A percentile compares a stretch with the other conserved stretches of the same genome.
These are phyloP conservation scores for Bambusicola thoracicus DNA, from an alignment of 2,113 vertebrate species.

Conservation along the genomic window DNA sequence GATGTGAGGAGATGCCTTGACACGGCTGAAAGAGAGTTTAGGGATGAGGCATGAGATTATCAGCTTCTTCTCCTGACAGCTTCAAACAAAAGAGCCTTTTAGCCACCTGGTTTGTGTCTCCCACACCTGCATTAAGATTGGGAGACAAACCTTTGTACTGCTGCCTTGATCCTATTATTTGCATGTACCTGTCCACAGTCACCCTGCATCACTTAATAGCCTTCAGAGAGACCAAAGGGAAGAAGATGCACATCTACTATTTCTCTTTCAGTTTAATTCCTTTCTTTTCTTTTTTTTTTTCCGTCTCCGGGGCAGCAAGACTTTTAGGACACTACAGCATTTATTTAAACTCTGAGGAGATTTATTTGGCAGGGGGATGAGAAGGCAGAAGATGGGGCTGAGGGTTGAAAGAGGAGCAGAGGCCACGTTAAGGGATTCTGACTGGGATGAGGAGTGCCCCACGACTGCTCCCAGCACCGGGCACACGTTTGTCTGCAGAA, in stretches of 20 bases:
- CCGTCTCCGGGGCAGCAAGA: not conserved
- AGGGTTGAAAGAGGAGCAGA: not conserved
- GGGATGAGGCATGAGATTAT: slow-evolving; percentile 88
- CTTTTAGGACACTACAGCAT: not conserved
- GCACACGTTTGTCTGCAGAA: not conserved
- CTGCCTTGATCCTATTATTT: slow-evolving; percentile 80
- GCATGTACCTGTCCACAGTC: slow-evolving; percentile 79
- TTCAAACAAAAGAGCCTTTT: slow-evolving; percentile 93
- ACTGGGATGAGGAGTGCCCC: not conserved
- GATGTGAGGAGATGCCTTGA: slow-evolving; percentile 85
- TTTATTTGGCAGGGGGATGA: slow-evolving; percentile 17
- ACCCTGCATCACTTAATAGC: slow-evolving; percentile 73
- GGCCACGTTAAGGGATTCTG: slow-evolving; percentile 5
- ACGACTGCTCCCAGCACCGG: rapidly evolving
- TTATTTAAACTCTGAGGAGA: slow-evolving; percentile 56
- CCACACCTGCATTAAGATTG: slow-evolving; percentile 91
- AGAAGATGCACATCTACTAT: slow-evolving; percentile 72
- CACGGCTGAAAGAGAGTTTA: slow-evolving; percentile 84
- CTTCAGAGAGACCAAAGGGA: slow-evolving; percentile 70
- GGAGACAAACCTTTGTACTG: slow-evolving; percentile 72
- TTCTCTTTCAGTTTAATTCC: slow-evolving; percentile 59
- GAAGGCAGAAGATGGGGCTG: not conserved
- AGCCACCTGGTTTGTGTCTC: slow-evolving; percentile 91
- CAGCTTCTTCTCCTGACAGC: slow-evolving; percentile 88
- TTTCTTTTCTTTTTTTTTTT: rapidly evolving